A percentile compares a stretch with the other conserved stretches of the same genome.
Evolutionary conservation across 1,140 invertebrate genomes (phyloP).

Genomic region (Leptinotarsa lineolata): DNA sequence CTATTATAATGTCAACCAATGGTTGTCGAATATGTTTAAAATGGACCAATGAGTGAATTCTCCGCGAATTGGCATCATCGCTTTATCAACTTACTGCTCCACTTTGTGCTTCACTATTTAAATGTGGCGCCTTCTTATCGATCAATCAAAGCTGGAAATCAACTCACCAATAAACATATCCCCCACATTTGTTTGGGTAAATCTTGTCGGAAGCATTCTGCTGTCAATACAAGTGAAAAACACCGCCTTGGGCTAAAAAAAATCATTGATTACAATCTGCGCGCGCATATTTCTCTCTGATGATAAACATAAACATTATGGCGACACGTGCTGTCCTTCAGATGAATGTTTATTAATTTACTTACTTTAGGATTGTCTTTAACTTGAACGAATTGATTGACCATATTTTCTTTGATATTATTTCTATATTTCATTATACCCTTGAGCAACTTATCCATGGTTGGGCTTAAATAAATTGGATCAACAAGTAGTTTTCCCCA

Average conservation of each 20-base stretch:
- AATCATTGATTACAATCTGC: not conserved
- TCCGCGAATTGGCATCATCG: too few species aligned
- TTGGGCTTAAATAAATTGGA: not conserved
- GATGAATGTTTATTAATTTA: conserved; percentile 28
- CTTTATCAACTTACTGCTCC: too few species aligned
- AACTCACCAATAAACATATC: conserved; percentile 92
- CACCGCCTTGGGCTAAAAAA: conserved; percentile 85
- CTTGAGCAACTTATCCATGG: conserved; percentile 84
- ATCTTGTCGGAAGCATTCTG: conserved; percentile 92
- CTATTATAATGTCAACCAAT: too few species aligned
- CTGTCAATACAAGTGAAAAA: conserved; percentile 98
- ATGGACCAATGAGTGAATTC: too few species aligned
- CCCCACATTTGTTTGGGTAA: conserved; percentile 93
- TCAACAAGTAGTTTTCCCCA: conserved; percentile 13
- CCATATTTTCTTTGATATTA: conserved; percentile 80
- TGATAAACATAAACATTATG: not conserved
- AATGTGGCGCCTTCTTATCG: too few species aligned
- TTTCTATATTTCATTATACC: conserved; percentile 87
- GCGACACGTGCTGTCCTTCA: too few species aligned
- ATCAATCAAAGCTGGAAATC: too few species aligned
- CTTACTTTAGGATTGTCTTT: conserved; percentile 84
- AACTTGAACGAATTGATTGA: conserved; percentile 87
- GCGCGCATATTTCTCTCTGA: not conserved
- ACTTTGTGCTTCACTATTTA: too few species aligned
- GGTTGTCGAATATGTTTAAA: too few species aligned